Evolutionary conservation across 1,140 invertebrate species (phyloP).

Genomic region (Papilio glaucus): DNA sequence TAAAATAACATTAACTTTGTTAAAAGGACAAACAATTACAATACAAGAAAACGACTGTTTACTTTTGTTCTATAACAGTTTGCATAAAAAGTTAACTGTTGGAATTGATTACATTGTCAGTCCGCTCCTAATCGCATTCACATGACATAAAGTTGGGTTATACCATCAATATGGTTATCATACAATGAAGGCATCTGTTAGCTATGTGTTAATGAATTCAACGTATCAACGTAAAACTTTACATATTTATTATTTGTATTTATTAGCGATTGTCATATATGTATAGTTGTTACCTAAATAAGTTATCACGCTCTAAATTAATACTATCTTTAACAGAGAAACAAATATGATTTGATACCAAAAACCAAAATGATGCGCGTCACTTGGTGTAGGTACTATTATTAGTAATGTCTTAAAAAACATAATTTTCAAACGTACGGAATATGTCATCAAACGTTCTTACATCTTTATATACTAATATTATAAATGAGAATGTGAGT

Average conservation of each 20-base stretch:
- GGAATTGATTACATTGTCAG: constrained; percentile 15
- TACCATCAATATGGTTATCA: constrained; percentile 14
- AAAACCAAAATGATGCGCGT: background rate
- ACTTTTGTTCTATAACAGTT: background rate
- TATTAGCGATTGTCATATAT: background rate
- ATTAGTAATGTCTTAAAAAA: background rate
- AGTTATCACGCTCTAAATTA: background rate
- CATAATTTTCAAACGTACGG: no score
- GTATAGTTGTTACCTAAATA: background rate
- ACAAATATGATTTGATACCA: background rate
- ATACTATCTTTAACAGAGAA: background rate
- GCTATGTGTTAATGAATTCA: constrained; percentile 11
- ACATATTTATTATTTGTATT: background rate
- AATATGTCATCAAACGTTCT: no score
- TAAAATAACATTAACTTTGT: constrained; percentile 1
- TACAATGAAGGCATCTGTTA: constrained; percentile 9
- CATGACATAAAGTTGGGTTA: background rate
- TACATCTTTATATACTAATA: no score
- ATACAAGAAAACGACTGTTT: constrained; percentile 1
- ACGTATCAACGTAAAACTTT: constrained; percentile 3
- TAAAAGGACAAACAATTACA: background rate
- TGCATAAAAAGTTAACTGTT: constrained; percentile 7
- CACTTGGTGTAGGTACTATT: background rate
- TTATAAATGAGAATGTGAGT: no score
- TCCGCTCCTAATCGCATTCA: constrained; percentile 1